Evolutionary conservation across 2,888 invertebrate species (phyloP).

Genomic region (Drosophila multiciliata): DNA sequence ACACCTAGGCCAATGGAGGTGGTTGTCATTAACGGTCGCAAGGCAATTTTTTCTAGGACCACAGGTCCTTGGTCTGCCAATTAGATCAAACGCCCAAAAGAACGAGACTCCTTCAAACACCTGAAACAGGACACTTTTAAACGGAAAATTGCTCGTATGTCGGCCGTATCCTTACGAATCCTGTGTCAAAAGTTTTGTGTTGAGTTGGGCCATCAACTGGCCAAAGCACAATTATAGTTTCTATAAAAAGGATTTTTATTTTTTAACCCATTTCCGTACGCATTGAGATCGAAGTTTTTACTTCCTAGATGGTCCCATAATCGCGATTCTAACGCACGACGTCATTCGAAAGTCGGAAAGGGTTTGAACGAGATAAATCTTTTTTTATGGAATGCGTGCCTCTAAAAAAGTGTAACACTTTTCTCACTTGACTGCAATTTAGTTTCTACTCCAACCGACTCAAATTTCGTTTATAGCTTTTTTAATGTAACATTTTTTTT

Average conservation of each 20-base stretch:
- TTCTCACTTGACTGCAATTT: too few species aligned
- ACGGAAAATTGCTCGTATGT: too few species aligned
- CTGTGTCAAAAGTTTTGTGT: background rate
- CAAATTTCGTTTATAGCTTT: too few species aligned
- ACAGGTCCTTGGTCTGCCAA: background rate
- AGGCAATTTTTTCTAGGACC: conserved; percentile 67
- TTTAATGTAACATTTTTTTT: background rate
- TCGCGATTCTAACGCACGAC: too few species aligned
- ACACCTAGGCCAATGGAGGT: conserved; percentile 86
- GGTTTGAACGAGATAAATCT: too few species aligned
- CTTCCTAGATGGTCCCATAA: background rate
- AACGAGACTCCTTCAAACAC: background rate
- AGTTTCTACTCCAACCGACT: too few species aligned
- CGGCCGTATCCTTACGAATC: too few species aligned
- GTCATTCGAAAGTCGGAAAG: too few species aligned
- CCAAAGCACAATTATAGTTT: background rate
- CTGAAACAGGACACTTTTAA: background rate
- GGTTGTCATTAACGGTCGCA: conserved; percentile 89
- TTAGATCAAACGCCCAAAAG: background rate
- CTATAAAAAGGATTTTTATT: background rate
- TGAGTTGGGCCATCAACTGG: background rate
- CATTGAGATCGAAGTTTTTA: background rate
- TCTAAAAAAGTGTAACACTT: too few species aligned
- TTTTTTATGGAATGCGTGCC: too few species aligned
- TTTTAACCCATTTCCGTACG: background rate